Evolutionary conservation across 2,888 invertebrate genomes (phyloP).

Genomic region (Dinocampus coccinellae): DNA sequence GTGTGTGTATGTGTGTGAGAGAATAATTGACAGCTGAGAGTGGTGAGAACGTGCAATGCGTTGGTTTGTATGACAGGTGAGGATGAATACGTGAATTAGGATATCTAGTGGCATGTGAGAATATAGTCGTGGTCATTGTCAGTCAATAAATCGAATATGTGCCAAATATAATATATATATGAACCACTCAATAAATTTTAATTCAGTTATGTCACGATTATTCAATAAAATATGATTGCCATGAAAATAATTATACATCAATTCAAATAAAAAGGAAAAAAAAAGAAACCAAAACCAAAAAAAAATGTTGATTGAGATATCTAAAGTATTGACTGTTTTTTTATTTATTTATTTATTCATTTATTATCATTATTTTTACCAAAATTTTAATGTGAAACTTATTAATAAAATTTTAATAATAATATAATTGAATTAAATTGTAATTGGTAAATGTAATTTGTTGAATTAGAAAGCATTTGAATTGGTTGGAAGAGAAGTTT

Average conservation of each 20-base stretch:
- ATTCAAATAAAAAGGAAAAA: not conserved
- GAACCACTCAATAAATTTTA: not conserved
- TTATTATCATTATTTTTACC: no score
- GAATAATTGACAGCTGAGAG: conserved; percentile 25
- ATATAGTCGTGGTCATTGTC: conserved; percentile 18
- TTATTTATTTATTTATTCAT: no score
- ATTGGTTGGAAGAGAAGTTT: not conserved
- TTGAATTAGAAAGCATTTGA: no score
- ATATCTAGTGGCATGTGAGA: conserved; percentile 22
- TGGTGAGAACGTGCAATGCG: conserved; percentile 4
- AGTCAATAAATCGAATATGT: conserved; percentile 4
- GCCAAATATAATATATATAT: not conserved
- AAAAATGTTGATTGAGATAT: no score
- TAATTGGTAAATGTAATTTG: no score
- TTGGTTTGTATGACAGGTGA: conserved; percentile 3
- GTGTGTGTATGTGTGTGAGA: not conserved
- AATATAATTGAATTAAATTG: no score
- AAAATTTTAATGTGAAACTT: no score
- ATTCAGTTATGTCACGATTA: not conserved
- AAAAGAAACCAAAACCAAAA: no score
- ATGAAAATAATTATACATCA: not conserved
- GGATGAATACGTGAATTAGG: conserved; percentile 13
- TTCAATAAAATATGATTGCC: not conserved
- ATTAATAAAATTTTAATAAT: no score
- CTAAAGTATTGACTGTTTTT: no score